phyloP scores from a whole-genome alignment of 2,113 vertebrate species.

The Illadopsis cleaveri region DNA sequence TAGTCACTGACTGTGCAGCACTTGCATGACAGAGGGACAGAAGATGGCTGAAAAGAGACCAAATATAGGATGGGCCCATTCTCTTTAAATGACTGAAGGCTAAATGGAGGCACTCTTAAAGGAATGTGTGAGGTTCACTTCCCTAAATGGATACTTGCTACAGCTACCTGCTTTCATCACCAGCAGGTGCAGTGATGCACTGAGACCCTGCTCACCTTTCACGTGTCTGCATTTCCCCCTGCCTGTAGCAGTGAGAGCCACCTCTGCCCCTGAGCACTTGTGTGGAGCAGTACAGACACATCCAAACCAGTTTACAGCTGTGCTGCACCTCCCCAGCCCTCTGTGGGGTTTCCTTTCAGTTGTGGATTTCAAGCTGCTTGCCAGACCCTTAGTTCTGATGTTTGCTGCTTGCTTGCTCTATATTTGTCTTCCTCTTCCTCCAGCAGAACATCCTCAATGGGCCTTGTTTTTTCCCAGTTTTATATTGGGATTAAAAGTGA shows the following conservation, averaged over 20 bases:
- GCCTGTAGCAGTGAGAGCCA: accelerated
- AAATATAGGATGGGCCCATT: not conserved
- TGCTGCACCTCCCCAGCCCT: not conserved
- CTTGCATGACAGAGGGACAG: not conserved
- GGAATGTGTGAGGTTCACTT: not conserved
- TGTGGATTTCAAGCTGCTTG: not conserved
- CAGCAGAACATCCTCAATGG: not conserved
- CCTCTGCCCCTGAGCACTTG: not conserved
- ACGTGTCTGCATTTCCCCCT: not conserved
- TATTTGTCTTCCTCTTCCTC: not conserved
- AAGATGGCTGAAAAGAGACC: not conserved
- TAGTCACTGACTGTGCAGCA: not conserved
- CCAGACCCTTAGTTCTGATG: not conserved
- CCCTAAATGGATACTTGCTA: not conserved
- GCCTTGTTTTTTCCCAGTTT: not conserved
- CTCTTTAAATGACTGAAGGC: not conserved
- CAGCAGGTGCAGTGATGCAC: not conserved
- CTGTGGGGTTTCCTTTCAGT: not conserved
- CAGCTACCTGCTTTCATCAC: not conserved
- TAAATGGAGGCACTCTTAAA: not conserved
- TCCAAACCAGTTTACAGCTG: not conserved
- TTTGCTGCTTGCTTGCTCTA: not conserved
- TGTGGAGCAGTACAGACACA: not conserved
- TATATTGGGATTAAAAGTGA: not conserved
- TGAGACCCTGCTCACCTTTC: not conserved